Evolutionary conservation across 2,113 vertebrate genomes (phyloP).

Genomic region (Syngnathus floridae): DNA sequence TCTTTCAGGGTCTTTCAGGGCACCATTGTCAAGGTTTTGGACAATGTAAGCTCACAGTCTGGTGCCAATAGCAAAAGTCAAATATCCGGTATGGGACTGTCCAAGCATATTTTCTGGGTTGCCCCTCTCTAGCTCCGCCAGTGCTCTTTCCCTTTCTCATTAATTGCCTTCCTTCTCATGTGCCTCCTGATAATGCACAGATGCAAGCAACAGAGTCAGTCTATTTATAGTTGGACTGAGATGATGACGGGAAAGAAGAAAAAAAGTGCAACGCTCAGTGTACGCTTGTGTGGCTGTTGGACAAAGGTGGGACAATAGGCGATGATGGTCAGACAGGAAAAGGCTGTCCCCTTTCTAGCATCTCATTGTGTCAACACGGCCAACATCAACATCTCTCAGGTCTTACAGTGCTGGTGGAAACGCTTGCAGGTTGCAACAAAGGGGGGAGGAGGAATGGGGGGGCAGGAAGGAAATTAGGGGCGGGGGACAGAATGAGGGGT

Average conservation of each 20-base stretch:
- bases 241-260: conserved; percentile 14
- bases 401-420: conserved; percentile 24
- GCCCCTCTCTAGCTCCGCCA: no score
- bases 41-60: no score
- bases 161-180: no score
- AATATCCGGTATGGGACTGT: no score
- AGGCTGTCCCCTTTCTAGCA: conserved; percentile 10
- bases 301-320: conserved; percentile 40
- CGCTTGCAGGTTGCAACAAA: conserved; percentile 13
- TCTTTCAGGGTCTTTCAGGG: no score
- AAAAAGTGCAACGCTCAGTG: no score
- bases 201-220: conserved; percentile 3
- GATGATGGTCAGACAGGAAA: conserved; percentile 25
- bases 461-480: conserved; percentile 47
- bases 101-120: no score
- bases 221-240: neutral
- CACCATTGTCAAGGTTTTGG: no score
- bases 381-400: conserved; percentile 17
- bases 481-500: conserved; percentile 18
- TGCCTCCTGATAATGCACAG: conserved; percentile 4
- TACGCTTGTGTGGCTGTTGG: neutral
- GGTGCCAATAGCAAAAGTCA: no score
- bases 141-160: no score
- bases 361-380: conserved; percentile 26
- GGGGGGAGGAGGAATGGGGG: neutral